Evolutionary conservation across 1,140 invertebrate genomes (phyloP).

Genomic region (Drosophila subpulchrella): DNA sequence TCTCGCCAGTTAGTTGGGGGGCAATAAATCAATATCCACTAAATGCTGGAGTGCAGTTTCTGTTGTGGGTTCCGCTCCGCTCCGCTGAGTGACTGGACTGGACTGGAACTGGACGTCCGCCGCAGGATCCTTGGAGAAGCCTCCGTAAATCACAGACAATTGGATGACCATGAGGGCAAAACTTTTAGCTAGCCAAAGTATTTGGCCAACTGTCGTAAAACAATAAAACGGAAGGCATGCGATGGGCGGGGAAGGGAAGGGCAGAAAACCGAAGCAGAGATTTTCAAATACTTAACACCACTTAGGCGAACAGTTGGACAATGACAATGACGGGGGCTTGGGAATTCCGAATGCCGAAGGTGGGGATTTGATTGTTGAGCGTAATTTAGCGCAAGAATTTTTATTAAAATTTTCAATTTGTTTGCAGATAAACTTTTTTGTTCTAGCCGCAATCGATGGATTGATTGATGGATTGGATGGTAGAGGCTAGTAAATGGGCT

Average conservation of each 20-base stretch:
- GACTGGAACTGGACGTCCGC: slow-evolving; percentile 17
- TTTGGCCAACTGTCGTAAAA: slow-evolving; percentile 80
- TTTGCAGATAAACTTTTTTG: slow-evolving; percentile 53
- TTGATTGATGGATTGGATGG: slow-evolving; percentile 53
- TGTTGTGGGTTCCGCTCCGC: slow-evolving; percentile 38
- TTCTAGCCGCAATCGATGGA: slow-evolving; percentile 52
- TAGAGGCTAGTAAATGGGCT: slow-evolving; percentile 9
- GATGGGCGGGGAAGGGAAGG: neutral
- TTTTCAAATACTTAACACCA: slow-evolving; percentile 82
- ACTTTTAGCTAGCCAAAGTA: slow-evolving; percentile 72
- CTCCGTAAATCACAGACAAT: slow-evolving; percentile 78
- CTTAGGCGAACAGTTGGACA: slow-evolving; percentile 74
- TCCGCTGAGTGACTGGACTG: slow-evolving; percentile 17
- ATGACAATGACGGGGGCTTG: slow-evolving; percentile 55
- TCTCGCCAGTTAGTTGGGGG: slow-evolving; percentile 4
- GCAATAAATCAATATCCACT: slow-evolving; percentile 76
- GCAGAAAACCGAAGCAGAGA: slow-evolving; percentile 50
- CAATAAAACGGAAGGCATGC: slow-evolving; percentile 74
- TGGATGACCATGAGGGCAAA: slow-evolving; percentile 79
- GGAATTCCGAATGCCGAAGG: slow-evolving; percentile 19
- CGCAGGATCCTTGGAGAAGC: slow-evolving; percentile 4
- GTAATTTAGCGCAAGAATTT: slow-evolving; percentile 80
- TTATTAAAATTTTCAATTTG: slow-evolving; percentile 78
- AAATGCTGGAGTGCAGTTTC: slow-evolving; percentile 51
- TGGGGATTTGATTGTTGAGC: slow-evolving; percentile 58